Base-by-base conservation (phyloP, 2,888 invertebrate species). In the Orchestes rusci region DNA sequence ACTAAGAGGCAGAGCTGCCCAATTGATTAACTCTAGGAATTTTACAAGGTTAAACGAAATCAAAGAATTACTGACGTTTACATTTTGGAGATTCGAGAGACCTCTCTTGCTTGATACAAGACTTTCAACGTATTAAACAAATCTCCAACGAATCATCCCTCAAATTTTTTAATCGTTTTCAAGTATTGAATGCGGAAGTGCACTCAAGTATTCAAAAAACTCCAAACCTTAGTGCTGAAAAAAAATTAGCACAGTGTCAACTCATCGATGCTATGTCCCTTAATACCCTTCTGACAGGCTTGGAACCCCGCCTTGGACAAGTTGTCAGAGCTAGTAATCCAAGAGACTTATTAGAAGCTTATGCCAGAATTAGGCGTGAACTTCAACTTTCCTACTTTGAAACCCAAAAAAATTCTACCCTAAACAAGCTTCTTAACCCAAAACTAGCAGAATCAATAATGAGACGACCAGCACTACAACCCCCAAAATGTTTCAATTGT, bases 301-400 rank as follows among this genome's bases (percentile, higher is more conserved):
- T 44, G 28, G 45, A 44, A 32, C 29, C 43, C 3, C 35, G 30
- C 13, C 13, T 43, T 12, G 43, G 36, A 13, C 43, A 43, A 28
- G 17, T 43, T 28, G 37, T 43, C 29, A 4, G 37, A 15, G 43
- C 43, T 10, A 15, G 29, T 16, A 29, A 43, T 27, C 43, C 37
- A 12, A 8, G 3, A 13, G 7, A 5, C 5, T n/a, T 39, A 3
- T 16, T 32, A 18, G 39, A 39, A 10, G 39, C 39, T 8, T 16
- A 29, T 3, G 15, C 20, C 5, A 4, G 28, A 7, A 32, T 39
- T n/a, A 7, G 39, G 15, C 4, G 36, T 4, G 23, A 36, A 20
- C 4, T 36, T 4, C 36, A 36, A 36, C 23, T 36, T 12, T 36
- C 20, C 5, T 36, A 18, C 12, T 19, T 20, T 5, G 36, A 36